Percentiles rank a stretch among this genome's conserved stretches.
Conservation (phyloP, 2,888 invertebrate species). For the Xestia xanthographa region DNA sequence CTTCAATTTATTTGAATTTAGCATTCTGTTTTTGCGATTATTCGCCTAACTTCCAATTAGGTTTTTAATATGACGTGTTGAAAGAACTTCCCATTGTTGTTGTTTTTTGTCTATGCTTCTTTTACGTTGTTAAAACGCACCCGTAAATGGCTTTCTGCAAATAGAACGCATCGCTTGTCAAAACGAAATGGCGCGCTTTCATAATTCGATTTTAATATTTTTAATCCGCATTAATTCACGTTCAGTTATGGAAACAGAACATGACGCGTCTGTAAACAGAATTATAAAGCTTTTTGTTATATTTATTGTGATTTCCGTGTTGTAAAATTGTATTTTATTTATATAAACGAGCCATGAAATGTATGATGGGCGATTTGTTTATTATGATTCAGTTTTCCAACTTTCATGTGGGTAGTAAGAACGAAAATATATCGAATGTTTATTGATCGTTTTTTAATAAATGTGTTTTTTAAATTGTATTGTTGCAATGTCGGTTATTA, state of each 20-base stretch:
- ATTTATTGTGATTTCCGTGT: slow-evolving; percentile 68
- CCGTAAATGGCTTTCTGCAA: slow-evolving; percentile 29
- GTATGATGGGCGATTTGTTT: slow-evolving; percentile 64
- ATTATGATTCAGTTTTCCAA: slow-evolving; percentile 61
- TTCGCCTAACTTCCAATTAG: slow-evolving; percentile 70
- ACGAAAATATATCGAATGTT: slow-evolving; percentile 60
- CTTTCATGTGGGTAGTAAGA: slow-evolving; percentile 59
- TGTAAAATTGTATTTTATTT: slow-evolving; percentile 66
- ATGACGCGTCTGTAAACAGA: slow-evolving; percentile 77
- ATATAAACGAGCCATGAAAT: slow-evolving; percentile 62
- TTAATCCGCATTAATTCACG: slow-evolving; percentile 70
- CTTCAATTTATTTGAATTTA: slow-evolving; percentile 77
- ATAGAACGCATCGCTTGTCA: slow-evolving; percentile 15
- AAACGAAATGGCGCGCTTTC: slow-evolving; percentile 7
- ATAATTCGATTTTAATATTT: slow-evolving; percentile 48
- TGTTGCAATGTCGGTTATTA: slow-evolving; percentile 35
- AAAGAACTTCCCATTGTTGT: slow-evolving; percentile 47
- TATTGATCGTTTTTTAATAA: slow-evolving; percentile 58
- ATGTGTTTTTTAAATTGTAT: slow-evolving; percentile 41
- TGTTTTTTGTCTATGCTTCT: slow-evolving; percentile 30
- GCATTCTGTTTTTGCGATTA: slow-evolving; percentile 74
- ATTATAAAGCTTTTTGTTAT: slow-evolving; percentile 70
- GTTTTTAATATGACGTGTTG: slow-evolving; percentile 67
- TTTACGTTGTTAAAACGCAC: slow-evolving; percentile 28
- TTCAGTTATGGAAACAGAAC: slow-evolving; percentile 69